Evolutionary conservation across 2,888 invertebrate species (phyloP).

Genomic region (Lithophane semibrunnea): DNA sequence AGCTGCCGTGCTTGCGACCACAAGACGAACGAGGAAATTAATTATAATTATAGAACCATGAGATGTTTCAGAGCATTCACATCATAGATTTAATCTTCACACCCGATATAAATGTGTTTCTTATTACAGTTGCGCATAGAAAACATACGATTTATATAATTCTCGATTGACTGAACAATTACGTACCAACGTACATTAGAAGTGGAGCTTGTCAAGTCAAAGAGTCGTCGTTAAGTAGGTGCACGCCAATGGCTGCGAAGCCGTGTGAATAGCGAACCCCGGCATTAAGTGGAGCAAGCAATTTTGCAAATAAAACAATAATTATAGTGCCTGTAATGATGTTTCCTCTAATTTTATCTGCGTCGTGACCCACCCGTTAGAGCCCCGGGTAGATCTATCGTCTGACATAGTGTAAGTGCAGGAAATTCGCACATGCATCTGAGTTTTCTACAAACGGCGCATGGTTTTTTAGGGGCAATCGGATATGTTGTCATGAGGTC

Average conservation of each 20-base stretch:
- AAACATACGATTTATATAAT: conserved; percentile 66
- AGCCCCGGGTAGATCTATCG: conserved; percentile 21
- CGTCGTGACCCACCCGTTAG: conserved; percentile 67
- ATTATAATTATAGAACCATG: background rate
- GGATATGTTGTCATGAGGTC: background rate
- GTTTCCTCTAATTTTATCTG: conserved; percentile 80
- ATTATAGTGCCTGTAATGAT: conserved; percentile 80
- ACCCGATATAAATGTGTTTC: conserved; percentile 17
- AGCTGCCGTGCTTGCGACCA: background rate
- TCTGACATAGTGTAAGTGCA: conserved; percentile 54
- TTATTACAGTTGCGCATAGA: conserved; percentile 35
- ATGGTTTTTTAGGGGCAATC: background rate
- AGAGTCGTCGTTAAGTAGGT: conserved; percentile 81
- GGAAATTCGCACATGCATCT: conserved; percentile 8
- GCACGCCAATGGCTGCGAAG: conserved; percentile 76
- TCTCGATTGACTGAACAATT: conserved; percentile 79
- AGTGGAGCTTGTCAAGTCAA: conserved; percentile 83
- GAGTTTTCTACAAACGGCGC: background rate
- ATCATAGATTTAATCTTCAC: conserved; percentile 17
- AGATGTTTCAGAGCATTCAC: background rate
- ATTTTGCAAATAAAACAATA: conserved; percentile 86
- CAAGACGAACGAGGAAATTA: background rate
- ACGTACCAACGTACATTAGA: conserved; percentile 73
- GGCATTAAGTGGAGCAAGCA: conserved; percentile 80
- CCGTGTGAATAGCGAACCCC: conserved; percentile 80